A percentile compares a stretch with the other conserved stretches of the same genome.
phyloP scores from a whole-genome alignment of 2,888 invertebrate genomes.

The Polyommatus iphigenia region DNA sequence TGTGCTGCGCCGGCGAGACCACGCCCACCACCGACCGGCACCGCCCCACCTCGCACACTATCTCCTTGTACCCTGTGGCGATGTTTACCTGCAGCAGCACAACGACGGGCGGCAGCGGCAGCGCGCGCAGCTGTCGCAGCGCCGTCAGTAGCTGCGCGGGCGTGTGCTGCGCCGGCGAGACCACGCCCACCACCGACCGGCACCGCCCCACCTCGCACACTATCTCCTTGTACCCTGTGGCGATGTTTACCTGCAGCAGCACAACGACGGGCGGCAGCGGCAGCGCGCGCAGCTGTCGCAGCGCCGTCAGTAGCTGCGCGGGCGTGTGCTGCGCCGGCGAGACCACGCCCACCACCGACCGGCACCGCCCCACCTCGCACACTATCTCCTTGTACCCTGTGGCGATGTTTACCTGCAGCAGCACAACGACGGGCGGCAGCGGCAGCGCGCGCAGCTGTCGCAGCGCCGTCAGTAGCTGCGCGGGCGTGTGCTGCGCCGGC shows the following conservation, averaged over 20 bases:
- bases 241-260: no score
- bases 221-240: slow-evolving; percentile 75
- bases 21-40: no score
- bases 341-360: no score
- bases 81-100: slow-evolving; percentile 57
- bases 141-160: slow-evolving; percentile 64
- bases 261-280: no score
- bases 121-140: slow-evolving; percentile 61
- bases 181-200: slow-evolving; percentile 66
- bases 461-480: slow-evolving; percentile 64
- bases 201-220: slow-evolving; percentile 63
- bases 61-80: no score
- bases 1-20: no score
- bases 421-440: slow-evolving; percentile 66
- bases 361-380: no score
- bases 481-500: slow-evolving; percentile 66
- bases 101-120: slow-evolving; percentile 67
- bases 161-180: slow-evolving; percentile 70
- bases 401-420: slow-evolving; percentile 51
- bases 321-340: no score
- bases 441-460: slow-evolving; percentile 64
- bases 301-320: no score
- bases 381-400: no score
- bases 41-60: no score
- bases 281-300: no score